Conservation (phyloP, 1,140 invertebrate species). For the Drosophila sulfurigaster region DNA sequence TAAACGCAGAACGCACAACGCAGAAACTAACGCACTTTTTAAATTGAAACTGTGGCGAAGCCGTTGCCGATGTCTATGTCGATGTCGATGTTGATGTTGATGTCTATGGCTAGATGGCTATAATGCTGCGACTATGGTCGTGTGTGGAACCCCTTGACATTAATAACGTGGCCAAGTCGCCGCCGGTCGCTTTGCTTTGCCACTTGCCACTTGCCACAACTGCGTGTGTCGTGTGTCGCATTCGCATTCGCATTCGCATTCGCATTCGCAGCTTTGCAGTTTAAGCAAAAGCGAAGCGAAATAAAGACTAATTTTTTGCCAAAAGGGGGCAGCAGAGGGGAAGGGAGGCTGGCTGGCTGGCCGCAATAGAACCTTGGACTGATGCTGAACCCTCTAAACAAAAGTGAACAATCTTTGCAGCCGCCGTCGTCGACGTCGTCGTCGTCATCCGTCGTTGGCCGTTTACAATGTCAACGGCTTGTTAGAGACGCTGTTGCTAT, state of each 20-base stretch:
- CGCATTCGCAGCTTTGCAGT: slow-evolving; percentile 8
- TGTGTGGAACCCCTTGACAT: slow-evolving; percentile 81
- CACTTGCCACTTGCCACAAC: slow-evolving; percentile 10
- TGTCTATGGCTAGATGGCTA: background rate
- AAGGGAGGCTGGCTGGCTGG: slow-evolving; percentile 29
- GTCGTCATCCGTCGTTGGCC: slow-evolving; percentile 68
- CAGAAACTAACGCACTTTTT: slow-evolving; percentile 82
- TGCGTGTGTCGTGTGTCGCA: background rate
- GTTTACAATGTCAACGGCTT: slow-evolving; percentile 79
- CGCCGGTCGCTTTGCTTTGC: slow-evolving; percentile 14
- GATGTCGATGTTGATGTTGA: background rate
- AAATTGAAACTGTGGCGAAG: slow-evolving; percentile 31
- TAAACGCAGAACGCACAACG: slow-evolving; percentile 7
- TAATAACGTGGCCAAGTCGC: slow-evolving; percentile 70
- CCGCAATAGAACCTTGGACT: slow-evolving; percentile 76
- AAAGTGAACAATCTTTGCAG: slow-evolving; percentile 73
- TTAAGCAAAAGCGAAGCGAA: slow-evolving; percentile 37
- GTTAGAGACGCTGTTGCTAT: slow-evolving; percentile 24
- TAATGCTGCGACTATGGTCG: slow-evolving; percentile 46
- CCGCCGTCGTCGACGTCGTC: slow-evolving; percentile 16
- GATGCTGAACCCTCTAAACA: slow-evolving; percentile 62
- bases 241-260: slow-evolving; percentile 8
- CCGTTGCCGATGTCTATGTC: background rate
- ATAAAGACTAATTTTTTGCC: slow-evolving; percentile 13
- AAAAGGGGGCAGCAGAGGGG: background rate